Base-by-base conservation (phyloP, 2,888 invertebrate genomes). In the Chymomyza amoena region DNA sequence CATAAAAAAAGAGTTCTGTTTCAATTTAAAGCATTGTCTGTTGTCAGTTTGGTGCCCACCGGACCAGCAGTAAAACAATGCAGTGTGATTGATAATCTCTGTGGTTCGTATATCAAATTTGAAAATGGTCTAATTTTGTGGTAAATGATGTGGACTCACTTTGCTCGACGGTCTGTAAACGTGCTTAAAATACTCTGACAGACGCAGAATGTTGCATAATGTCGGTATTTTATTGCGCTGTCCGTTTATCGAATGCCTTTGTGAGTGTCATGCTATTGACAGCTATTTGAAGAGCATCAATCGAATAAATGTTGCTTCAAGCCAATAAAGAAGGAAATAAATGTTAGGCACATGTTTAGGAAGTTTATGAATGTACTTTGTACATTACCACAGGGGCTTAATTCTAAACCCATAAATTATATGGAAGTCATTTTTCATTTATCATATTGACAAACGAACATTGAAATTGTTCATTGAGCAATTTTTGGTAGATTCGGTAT, bases 71-170 rank as follows among this genome's bases (percentile, higher is more conserved):
- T 25, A 57, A 76, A 80, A 73, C 81, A 76, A 71, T 76, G 78
- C 61, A 64, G 67, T 63, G 60, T 61, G 66, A 70, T 72, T 18
- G 52, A 18, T 54, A 78, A 80, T 77, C n/a, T 36, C 75, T 75
- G n/a, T n/a, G 59, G 64, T 65, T 51, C 76, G 84, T 81, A 84
- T 87, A 87, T 84, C 32, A 76, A 69, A 83, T 78, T 87, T 78
- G 84, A 82, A 83, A 84, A 73, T 75, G 72, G 61, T 9, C 74
- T 71, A 72, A 81, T 76, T 84, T 45, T 79, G 73, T 54, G 69
- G 64, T 69, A 63, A 52, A 36, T 67, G 68, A 18, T 50, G 36
- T 16, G 36, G 57, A 63, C 66, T 69, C 18, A 18, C 10, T 45
- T 45, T 18, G 57, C 25, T 28, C 15, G 20, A 13, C 57, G 6